Evolutionary conservation across 2,113 vertebrate genomes (phyloP).

Genomic region (Chaetura pelagica): DNA sequence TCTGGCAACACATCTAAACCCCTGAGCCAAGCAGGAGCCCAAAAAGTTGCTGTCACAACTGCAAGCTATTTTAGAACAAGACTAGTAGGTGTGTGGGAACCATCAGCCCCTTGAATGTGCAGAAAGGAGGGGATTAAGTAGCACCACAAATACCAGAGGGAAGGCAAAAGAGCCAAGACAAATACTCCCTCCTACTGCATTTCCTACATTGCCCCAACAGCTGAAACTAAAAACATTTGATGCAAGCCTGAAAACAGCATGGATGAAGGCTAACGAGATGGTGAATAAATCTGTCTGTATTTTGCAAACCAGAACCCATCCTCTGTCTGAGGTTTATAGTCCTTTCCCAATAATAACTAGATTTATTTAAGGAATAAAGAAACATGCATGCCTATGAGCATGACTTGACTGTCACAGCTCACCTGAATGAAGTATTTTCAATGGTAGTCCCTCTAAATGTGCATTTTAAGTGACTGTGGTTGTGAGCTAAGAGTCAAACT

Average conservation of each 20-base stretch:
- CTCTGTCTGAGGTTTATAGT: not conserved
- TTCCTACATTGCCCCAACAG: fast-evolving
- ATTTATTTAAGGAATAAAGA: not conserved
- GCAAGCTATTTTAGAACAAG: not conserved
- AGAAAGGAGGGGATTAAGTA: conserved; percentile 10
- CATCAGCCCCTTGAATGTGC: fast-evolving
- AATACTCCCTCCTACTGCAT: not conserved
- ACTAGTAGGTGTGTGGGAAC: not conserved
- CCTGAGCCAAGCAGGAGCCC: conserved; percentile 11
- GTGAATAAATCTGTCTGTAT: not conserved
- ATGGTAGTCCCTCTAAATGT: not conserved
- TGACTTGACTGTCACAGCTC: not conserved
- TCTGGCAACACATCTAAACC: conserved; percentile 7
- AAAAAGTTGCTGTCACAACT: conserved; percentile 4
- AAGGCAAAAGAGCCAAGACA: not conserved
- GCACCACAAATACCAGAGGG: not conserved
- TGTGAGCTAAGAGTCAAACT: not conserved
- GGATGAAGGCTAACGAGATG: not conserved
- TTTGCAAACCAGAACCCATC: not conserved
- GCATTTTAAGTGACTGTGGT: not conserved
- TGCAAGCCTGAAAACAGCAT: not conserved
- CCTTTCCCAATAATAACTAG: not conserved
- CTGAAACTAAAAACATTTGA: not conserved
- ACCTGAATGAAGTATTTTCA: not conserved
- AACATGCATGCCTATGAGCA: not conserved